Evolutionary conservation across 2,888 invertebrate genomes (phyloP), one percentile per base, ranked within the genome.

Genomic region (Aelia acuminata): DNA sequence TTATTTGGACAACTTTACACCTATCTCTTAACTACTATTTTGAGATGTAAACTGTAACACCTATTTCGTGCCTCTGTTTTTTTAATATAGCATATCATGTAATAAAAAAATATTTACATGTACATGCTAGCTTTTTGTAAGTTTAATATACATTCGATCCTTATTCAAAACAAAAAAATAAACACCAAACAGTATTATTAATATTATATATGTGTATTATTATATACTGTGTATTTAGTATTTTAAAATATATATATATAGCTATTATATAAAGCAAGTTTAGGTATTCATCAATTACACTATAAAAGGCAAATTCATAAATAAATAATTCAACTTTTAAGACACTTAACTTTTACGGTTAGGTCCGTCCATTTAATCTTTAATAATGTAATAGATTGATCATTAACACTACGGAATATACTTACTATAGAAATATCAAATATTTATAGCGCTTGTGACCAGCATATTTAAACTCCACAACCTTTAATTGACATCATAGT

Each of bases 141-240:
- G 39, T 8, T 80, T 39, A 43, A 43, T 43, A n/a, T 10, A 80
- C 80, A 43, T 43, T 70, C n/a, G 80, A 80, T 80, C 43, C 43
- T 43, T 39, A 80, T 43, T 43, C 43, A 39, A 80, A 31, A 26
- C n/a, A n/a, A n/a, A n/a, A n/a, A 63, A 57, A 31, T 26, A 63
- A 70, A 80, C 80, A 80, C 80, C 80, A 80, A 80, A 43, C 80
- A 80, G 80, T 80, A 80, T 80, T 80, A 80, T 80, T 80, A 43
- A 22, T 80, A 80, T 80, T 35, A 3, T 57, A 3, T 57, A 57
- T 57, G 13, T 57, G 26, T 57, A 57, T 57, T 80, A 80, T 80
- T 43, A 80, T 80, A 47, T 80, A 80, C 39, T 80, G 26, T 80
- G 39, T 80, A 70, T 35, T 70, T 70, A 70, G 63, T 35, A 15